Conservation (phyloP, 2,113 vertebrate species). For the Brachyhypopomus occidentalis region DNA sequence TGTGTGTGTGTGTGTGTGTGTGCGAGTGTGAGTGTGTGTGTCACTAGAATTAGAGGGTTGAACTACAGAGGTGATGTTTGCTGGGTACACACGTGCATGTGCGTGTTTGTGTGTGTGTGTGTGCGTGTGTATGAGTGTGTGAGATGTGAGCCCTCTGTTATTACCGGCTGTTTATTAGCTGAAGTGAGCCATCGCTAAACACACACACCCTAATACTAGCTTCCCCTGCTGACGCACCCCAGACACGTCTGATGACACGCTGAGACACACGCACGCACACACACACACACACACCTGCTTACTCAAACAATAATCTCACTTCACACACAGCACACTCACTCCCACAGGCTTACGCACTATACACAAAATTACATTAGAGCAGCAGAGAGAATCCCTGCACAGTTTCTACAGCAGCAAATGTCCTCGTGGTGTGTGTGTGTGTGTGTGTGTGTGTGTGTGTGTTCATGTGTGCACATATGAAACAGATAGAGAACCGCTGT, state of each 20-base stretch:
- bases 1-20: no score
- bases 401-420: no score
- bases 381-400: background rate
- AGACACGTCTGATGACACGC: slow-evolving; percentile 24
- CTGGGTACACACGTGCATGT: slow-evolving; percentile 17
- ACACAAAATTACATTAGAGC: background rate
- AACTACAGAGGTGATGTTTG: slow-evolving; percentile 11
- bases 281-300: slow-evolving; percentile 1
- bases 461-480: background rate
- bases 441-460: slow-evolving; percentile 8
- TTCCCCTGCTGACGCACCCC: slow-evolving; percentile 41
- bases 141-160: slow-evolving; percentile 39
- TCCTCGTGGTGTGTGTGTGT: slow-evolving; percentile 20
- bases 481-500: background rate
- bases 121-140: slow-evolving; percentile 31
- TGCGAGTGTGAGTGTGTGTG: background rate
- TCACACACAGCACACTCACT: slow-evolving; percentile 4
- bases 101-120: slow-evolving; percentile 31
- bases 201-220: slow-evolving; percentile 25
- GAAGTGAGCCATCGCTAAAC: slow-evolving; percentile 36
- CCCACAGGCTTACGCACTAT: background rate
- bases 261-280: slow-evolving; percentile 35
- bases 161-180: slow-evolving; percentile 49
- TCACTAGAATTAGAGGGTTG: slow-evolving; percentile 36
- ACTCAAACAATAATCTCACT: slow-evolving; percentile 4